Evolutionary conservation across 1,140 invertebrate genomes (phyloP), one percentile per base, ranked within the genome.

Genomic region (Nasonia longicornis): DNA sequence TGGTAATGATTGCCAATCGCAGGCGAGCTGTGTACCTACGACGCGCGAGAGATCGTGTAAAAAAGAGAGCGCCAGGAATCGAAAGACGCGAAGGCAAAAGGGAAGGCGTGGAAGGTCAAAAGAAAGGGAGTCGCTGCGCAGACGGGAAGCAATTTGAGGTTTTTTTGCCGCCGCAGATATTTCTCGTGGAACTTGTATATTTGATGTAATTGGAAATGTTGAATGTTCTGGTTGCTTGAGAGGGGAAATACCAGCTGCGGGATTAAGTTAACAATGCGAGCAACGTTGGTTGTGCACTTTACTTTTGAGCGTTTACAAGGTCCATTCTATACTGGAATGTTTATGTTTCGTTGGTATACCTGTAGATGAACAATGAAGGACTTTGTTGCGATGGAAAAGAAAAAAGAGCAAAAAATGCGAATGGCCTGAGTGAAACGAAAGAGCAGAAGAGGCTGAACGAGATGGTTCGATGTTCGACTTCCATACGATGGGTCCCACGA

Each of bases 1-100:
- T 45, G 71, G 71, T 73, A 73, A 73, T 73, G 71, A 73, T 73
- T 10, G 70, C 35, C 16, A 58, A n/a, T 58, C 52, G 52, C 48
- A 52, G 14, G 16, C 48, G 12, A 12, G 45, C 4, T 10, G 10
- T 48, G 45, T 48, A 48, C 45, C 20, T 58, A 58, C 45, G 45
- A 14, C 14, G 2, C 6, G 52, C 14, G 48, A 52, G 14, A 16
- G 52, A n/a, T 7, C 6, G 16, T 26, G 26, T 7, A n/a, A 58
- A 58, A 58, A n/a, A 58, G 52, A n/a, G 6, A 2, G 52, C 3
- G 52, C 31, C 31, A 35, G 4, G 31, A n/a, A 20, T 58, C 6
- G 16, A 58, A n/a, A 58, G 52, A n/a, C 14, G 20, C 20, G 20
- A 58, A n/a, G 3, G 20, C 52, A 20, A 16, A 16, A n/a, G 52